Evolutionary conservation across 2,797 vertebrate species (phyloP), one percentile per base, ranked within the genome.

Genomic region (Hylomyscus alleni): DNA sequence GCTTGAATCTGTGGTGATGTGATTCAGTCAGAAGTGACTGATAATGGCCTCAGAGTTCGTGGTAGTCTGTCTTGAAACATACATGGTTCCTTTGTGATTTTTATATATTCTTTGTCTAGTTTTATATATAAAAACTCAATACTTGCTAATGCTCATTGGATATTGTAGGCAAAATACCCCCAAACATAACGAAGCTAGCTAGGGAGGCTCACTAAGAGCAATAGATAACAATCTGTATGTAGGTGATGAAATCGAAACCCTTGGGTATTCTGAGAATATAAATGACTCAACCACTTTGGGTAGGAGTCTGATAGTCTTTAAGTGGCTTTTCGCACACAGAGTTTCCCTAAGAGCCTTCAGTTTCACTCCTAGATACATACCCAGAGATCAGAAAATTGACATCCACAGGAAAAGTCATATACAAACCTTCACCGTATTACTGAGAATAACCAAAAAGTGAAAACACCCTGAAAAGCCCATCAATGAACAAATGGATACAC

Each of bases 61-160:
- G 37, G 52, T 31, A 75, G 17, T 75, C 90, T 9, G 34, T 88
- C 44, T 84, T 60, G 19, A 92, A 90, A 83, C 14, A 50, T n/a
- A 67, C 4, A 26, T n/a, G 37, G 91, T 90, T 62, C 72, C 56
- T 95, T 97, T 86, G 86, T 73, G 67, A 9, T 54, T 94, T 86
- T 52, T 52, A n/a, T 52, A 86, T 69, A 69, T 13, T 69, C 62
- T 22, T n/a, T 69, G 10, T 86, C n/a, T n/a, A 52, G 20, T 15
- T 67, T 52, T 86, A 91, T 72, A 75, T 34, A 4, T 86, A 86
- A 50, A 86, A 58, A 58, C 73, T 7, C 12, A 81, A 52, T 78
- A 34, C 56, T 37, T 88, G 65, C 52, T 69, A 96, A 11, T 62
- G 14, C 67, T 77, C 29, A 69, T 50, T 80, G n/a, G 56, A 52